Conservation (phyloP, 2,113 vertebrate genomes). For the Alligator sinensis region DNA sequence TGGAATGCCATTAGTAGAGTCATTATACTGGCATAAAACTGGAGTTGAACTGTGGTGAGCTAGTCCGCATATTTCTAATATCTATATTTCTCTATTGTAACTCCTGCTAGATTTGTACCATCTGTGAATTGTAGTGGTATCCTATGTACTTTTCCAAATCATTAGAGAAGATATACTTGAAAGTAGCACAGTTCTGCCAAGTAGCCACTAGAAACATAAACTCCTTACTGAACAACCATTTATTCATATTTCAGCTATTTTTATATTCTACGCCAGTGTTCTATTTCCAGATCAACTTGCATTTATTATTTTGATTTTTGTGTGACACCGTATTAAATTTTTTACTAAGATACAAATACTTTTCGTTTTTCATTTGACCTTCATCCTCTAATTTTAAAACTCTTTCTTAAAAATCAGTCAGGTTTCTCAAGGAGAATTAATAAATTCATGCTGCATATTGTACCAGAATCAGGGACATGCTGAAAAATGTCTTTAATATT, state of each 20-base stretch:
- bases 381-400: background rate
- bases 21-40: background rate
- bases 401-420: background rate
- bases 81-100: background rate
- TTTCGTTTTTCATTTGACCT: background rate
- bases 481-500: accelerated
- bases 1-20: background rate
- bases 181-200: background rate
- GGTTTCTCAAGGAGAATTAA: background rate
- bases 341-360: background rate
- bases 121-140: background rate
- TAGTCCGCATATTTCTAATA: background rate
- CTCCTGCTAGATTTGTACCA: background rate
- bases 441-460: background rate
- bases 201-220: background rate
- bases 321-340: background rate
- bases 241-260: background rate
- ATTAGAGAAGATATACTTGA: background rate
- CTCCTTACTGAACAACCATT: background rate
- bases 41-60: background rate
- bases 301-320: background rate
- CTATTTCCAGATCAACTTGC: background rate
- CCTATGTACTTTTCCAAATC: background rate
- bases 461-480: background rate
- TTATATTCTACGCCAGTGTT: background rate